These are phyloP conservation scores for Paracanthobrama guichenoti DNA, from an alignment of 2,113 vertebrate species.

Conservation along the genomic window DNA sequence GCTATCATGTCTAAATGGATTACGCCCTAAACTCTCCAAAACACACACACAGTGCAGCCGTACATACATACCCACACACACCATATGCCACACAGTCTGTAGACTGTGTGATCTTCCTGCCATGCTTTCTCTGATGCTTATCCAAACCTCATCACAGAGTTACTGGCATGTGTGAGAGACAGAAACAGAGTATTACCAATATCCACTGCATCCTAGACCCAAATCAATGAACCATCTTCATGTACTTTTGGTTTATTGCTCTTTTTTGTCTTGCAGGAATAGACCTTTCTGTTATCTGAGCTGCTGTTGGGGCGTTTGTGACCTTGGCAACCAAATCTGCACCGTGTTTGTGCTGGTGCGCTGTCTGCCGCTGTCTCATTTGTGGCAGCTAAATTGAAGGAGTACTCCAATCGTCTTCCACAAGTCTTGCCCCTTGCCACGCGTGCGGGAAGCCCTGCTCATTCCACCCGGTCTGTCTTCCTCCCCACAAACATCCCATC, in stretches of 20 bases:
- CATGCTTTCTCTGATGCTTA: constrained; percentile 11
- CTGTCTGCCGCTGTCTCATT: constrained; percentile 17
- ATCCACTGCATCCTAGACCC: not conserved
- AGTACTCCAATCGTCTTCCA: constrained; percentile 23
- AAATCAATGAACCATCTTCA: constrained; percentile 19
- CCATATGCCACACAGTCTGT: constrained; percentile 14
- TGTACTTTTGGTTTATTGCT: constrained; percentile 6
- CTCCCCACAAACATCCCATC: constrained; percentile 38
- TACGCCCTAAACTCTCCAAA: constrained; percentile 28
- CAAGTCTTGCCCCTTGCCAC: constrained; percentile 1
- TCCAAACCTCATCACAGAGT: constrained; percentile 20
- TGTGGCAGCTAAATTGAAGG: constrained; percentile 35
- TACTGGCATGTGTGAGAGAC: constrained; percentile 13
- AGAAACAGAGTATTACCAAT: not conserved
- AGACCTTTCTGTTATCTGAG: constrained; percentile 25
- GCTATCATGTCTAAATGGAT: constrained; percentile 34
- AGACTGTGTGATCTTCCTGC: constrained; percentile 15
- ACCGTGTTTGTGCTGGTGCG: not conserved
- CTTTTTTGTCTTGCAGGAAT: constrained; percentile 41
- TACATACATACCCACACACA: constrained; percentile 1
- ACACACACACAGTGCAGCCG: constrained; percentile 5
- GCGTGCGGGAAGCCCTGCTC: constrained; percentile 25
- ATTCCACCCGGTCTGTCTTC: constrained; percentile 17
- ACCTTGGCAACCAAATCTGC: constrained; percentile 36
- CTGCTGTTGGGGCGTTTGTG: not conserved